Evolutionary conservation across 2,797 vertebrate species (phyloP), one percentile per base, ranked within the genome.

Genomic region (Coranthus polyacanthus): DNA sequence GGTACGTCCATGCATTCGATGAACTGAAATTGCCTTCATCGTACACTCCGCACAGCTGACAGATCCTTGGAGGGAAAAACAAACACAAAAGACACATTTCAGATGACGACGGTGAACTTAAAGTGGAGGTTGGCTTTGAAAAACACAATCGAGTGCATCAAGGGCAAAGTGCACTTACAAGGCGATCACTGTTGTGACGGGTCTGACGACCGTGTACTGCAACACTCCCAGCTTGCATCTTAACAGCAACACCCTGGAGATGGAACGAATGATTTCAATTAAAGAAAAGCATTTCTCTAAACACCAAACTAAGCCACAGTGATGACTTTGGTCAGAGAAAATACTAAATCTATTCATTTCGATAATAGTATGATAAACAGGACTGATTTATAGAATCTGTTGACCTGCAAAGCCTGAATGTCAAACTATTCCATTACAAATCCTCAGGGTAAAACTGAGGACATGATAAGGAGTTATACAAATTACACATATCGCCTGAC

Each of bases 11-110:
- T 13, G 98, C 97, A 50, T 98, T 99, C 84, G 79, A 93, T 44
- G 96, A 96, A 75, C 95, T 97, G 80, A 99, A 99, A 76, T 99
- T 99, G 37, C 98, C 98, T 94, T 99, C 98, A 61, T 98, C 96
- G 6, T 99, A 99, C 37, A 99, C 93, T 0, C 63, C 88, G 85
- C 95, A 89, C 22, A 97, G 91, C 89, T 99, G 94, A 92, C 97
- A 99, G 79, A 99, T 94, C 86, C 98, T 99, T 32, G 75, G 45
- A 18, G 39, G 32, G 29, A 57, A 32, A 37, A 34, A 61, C 2
- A 15, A 37, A 3, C 42, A 42, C 22, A 75, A 16, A 16, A 15
- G 3, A 36, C 12, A 7, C 2, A 32, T 57, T n/a, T 66, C 4
- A 26, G 29, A 32, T 32, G 29, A 32, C 3, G 39, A 68, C 2